phyloP scores from a whole-genome alignment of 2,113 vertebrate genomes.

The Talpa occidentalis region DNA sequence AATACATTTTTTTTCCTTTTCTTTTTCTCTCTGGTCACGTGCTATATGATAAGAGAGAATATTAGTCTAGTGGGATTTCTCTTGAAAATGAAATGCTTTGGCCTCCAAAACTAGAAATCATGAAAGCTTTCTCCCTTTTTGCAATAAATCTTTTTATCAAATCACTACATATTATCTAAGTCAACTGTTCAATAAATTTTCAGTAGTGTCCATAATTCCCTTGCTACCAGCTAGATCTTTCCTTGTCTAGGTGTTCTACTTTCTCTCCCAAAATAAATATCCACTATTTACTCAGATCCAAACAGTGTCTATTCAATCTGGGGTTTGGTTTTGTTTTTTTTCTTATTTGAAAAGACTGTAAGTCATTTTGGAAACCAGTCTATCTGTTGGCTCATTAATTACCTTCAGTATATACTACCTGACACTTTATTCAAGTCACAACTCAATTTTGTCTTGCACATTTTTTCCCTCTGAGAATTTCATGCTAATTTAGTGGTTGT shows the following conservation, averaged over 20 bases:
- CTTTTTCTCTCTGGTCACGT: not conserved
- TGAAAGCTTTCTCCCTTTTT: not conserved
- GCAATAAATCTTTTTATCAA: slow-evolving; percentile 15
- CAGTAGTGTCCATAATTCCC: not conserved
- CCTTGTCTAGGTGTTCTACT: not conserved
- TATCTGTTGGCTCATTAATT: not conserved
- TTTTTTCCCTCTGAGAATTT: not conserved
- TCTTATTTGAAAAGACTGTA: not conserved
- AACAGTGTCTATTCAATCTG: not conserved
- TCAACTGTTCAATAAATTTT: not conserved
- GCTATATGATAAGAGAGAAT: not conserved
- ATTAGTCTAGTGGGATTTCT: not conserved
- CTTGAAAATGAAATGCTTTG: not conserved
- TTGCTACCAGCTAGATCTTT: not conserved
- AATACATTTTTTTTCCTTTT: not conserved
- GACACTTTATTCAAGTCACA: slow-evolving; percentile 11
- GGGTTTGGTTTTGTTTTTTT: too few species aligned
- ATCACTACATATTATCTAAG: not conserved
- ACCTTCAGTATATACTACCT: not conserved
- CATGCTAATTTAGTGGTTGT: not conserved
- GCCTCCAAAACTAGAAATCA: not conserved
- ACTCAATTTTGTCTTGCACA: not conserved
- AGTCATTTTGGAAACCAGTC: not conserved
- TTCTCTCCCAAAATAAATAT: not conserved
- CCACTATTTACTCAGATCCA: not conserved